A percentile compares a stretch with the other conserved stretches of the same genome.
phyloP scores from a whole-genome alignment of 2,888 invertebrate genomes.

The Sminthurinus aureus region DNA sequence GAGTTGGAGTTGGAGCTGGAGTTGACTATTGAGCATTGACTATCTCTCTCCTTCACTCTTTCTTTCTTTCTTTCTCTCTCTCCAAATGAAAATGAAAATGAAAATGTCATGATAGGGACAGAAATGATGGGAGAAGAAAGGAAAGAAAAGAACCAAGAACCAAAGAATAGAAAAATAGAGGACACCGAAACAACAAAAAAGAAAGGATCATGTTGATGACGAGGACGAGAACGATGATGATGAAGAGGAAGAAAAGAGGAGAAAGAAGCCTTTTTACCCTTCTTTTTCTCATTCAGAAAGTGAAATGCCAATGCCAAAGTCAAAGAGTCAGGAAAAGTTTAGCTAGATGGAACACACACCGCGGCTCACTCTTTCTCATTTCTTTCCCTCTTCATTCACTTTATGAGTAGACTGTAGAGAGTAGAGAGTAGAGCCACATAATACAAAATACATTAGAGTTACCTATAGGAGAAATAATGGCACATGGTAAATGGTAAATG shows the following conservation, averaged over 20 bases:
- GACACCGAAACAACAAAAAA: too few relatives aligned
- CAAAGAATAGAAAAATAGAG: too few relatives aligned
- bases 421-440: neutral
- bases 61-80: conserved; percentile 11
- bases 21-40: conserved; percentile 26
- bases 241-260: conserved; percentile 30
- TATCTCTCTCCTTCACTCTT: too few relatives aligned
- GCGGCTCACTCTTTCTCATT: neutral
- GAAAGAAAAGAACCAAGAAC: conserved; percentile 10
- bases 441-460: too few relatives aligned
- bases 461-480: conserved; percentile 11
- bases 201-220: too few relatives aligned
- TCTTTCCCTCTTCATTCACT: too few relatives aligned
- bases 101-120: conserved; percentile 40
- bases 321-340: conserved; percentile 21
- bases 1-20: too few relatives aligned
- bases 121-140: conserved; percentile 12
- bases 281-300: conserved; percentile 23
- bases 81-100: conserved; percentile 31
- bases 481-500: too few relatives aligned
- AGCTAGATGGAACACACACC: neutral
- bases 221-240: neutral
- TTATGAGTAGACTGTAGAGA: neutral
- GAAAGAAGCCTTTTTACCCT: conserved; percentile 34
- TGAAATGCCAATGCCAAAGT: conserved; percentile 40